Evolutionary conservation across 2,797 vertebrate species (phyloP).

Genomic region (Sebastes diploproa): DNA sequence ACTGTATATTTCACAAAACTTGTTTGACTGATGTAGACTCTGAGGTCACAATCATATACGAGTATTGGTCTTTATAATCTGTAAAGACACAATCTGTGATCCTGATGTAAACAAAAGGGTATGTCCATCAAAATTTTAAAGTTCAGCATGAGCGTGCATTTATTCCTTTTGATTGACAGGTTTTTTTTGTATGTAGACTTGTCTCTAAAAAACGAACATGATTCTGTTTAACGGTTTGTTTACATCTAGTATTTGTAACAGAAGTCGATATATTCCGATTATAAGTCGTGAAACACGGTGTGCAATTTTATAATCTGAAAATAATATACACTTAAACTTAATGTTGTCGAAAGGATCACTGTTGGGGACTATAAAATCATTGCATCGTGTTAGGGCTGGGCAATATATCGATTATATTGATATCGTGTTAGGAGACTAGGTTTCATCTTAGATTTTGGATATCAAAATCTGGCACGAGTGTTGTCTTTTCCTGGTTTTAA

Average conservation of each 20-base stretch:
- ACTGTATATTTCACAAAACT: too few relatives aligned
- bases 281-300: neutral
- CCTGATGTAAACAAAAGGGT: neutral
- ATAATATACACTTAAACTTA: neutral
- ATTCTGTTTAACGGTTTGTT: neutral
- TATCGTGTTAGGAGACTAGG: too few relatives aligned
- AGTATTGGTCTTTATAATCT: neutral
- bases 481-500: too few relatives aligned
- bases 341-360: neutral
- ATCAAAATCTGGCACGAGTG: too few relatives aligned
- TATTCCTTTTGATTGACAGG: neutral
- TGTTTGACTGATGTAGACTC: neutral
- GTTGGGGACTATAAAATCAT: neutral
- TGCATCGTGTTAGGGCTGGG: too few relatives aligned
- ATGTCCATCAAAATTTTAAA: neutral
- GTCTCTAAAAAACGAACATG: neutral
- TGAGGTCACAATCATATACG: too few relatives aligned
- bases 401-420: too few relatives aligned
- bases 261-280: neutral
- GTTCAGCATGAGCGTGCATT: neutral
- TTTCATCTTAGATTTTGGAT: too few relatives aligned
- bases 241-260: neutral
- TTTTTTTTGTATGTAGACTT: neutral
- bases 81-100: neutral
- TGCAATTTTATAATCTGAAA: too few relatives aligned